phyloP scores from a whole-genome alignment of 2,888 invertebrate species.

The Limenitis camilla region DNA sequence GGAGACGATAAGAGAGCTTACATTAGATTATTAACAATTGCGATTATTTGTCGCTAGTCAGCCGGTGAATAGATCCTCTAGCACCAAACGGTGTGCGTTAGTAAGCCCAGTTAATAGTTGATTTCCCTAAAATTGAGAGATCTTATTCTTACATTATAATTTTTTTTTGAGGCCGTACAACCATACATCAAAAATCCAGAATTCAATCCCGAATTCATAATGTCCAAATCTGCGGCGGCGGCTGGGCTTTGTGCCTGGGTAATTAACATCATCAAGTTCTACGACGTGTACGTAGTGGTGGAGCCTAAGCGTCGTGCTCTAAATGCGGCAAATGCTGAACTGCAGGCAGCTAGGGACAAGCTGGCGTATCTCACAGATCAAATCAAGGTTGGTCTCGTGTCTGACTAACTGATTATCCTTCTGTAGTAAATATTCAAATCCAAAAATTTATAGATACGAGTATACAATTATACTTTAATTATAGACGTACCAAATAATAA shows the following conservation, averaged over 20 bases:
- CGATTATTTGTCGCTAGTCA: too few species aligned
- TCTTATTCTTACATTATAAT: not conserved
- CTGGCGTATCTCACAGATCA: conserved; percentile 83
- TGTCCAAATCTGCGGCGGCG: conserved; percentile 91
- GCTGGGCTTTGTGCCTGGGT: conserved; percentile 96
- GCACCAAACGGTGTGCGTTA: too few species aligned
- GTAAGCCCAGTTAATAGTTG: not conserved
- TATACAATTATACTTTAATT: not conserved
- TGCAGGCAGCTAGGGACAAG: conserved; percentile 87
- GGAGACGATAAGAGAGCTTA: too few species aligned
- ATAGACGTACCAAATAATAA: too few species aligned
- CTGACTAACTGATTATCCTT: not conserved
- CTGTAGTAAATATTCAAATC: not conserved
- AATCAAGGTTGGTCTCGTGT: conserved; percentile 63
- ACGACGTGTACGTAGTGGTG: conserved; percentile 92
- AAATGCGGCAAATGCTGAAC: conserved; percentile 87
- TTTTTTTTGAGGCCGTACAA: conserved; percentile 52
- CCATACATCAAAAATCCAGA: conserved; percentile 81
- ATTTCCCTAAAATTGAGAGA: too few species aligned
- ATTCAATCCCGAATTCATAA: conserved; percentile 88
- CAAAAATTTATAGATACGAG: not conserved
- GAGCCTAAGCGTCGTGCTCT: conserved; percentile 93
- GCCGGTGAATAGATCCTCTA: too few species aligned
- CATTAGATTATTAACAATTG: too few species aligned
- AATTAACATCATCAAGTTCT: conserved; percentile 91